phyloP scores from a whole-genome alignment of 1,140 invertebrate genomes.

The Thaumetopoea pityocampa region DNA sequence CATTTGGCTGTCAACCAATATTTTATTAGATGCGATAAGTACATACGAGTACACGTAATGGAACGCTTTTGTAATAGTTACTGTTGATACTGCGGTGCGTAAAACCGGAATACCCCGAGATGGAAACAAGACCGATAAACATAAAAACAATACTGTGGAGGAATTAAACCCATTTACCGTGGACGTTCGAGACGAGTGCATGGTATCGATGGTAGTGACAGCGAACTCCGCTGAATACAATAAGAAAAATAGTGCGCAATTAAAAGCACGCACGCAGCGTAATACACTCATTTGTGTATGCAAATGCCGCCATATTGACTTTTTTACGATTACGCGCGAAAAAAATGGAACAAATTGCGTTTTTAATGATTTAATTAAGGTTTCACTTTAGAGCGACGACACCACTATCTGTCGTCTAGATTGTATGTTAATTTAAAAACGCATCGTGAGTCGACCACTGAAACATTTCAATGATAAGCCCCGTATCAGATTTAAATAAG shows the following conservation, averaged over 20 bases:
- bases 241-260: constrained; percentile 32
- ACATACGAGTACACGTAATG: too few species aligned
- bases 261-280: constrained; percentile 30
- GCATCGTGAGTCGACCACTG: constrained; percentile 43
- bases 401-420: constrained; percentile 34
- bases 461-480: constrained; percentile 37
- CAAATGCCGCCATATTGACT: constrained; percentile 37
- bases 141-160: constrained; percentile 17
- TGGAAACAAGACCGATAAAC: constrained; percentile 18
- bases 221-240: constrained; percentile 27
- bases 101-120: constrained; percentile 15
- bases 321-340: constrained; percentile 25
- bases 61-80: constrained; percentile 21
- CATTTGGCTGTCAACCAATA: constrained; percentile 24
- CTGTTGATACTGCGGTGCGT: constrained; percentile 11
- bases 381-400: constrained; percentile 21
- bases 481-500: constrained; percentile 27
- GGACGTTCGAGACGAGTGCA: constrained; percentile 10
- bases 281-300: constrained; percentile 33
- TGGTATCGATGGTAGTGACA: constrained; percentile 25
- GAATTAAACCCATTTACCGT: constrained; percentile 14
- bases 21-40: constrained; percentile 41
- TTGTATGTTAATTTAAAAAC: constrained; percentile 40
- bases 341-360: constrained; percentile 39
- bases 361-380: constrained; percentile 53